Base-by-base conservation (phyloP, 2,888 invertebrate genomes). In the Heteromyza rotundicornis region DNA sequence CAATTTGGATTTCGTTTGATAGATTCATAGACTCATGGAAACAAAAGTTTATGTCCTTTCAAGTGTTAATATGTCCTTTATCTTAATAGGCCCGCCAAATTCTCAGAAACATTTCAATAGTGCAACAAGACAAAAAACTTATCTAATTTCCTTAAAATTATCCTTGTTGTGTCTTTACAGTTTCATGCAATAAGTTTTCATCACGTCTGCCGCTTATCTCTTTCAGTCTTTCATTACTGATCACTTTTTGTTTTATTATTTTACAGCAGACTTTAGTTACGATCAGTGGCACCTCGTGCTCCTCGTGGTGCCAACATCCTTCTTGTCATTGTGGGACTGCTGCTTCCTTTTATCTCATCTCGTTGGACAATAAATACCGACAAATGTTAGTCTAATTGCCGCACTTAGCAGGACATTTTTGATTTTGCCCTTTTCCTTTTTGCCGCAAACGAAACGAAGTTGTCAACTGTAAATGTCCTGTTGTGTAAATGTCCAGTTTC, bases 351-450 rank as follows among this genome's bases (percentile, higher is more conserved):
- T 19, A 32, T 19, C 16, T 20, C 51, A 56, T 44, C 58, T 57
- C 23, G 55, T 22, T n/a, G 51, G 27, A 61, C 62, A 65, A 65
- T 64, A 68, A 68, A 65, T 61, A 67, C 66, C 65, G 69, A 67
- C 67, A 69, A 69, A 69, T 69, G 65, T 65, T 62, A 47, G 64
- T 62, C 68, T 69, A 68, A 69, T 68, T 69, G 66, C 65, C 55
- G 62, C 69, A 67, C 69, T 67, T 69, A 67, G 69, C 68, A 67
- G 67, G 66, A 69, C 65, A 67, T 67, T 66, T 62, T 3, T 3
- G 5, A 10, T 10, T 27, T n/a, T 64, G 57, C 50, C 62, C 64
- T 55, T 58, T 63, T 62, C 2, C 27, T 17, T n/a, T n/a, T n/a
- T n/a, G n/a, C n/a, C n/a, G n/a, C 36, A 20, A 32, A 40, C 22